A percentile compares a stretch with the other conserved stretches of the same genome.
These are phyloP conservation scores for Zapornia atra DNA, from an alignment of 2,113 vertebrate species.

Conservation along the genomic window DNA sequence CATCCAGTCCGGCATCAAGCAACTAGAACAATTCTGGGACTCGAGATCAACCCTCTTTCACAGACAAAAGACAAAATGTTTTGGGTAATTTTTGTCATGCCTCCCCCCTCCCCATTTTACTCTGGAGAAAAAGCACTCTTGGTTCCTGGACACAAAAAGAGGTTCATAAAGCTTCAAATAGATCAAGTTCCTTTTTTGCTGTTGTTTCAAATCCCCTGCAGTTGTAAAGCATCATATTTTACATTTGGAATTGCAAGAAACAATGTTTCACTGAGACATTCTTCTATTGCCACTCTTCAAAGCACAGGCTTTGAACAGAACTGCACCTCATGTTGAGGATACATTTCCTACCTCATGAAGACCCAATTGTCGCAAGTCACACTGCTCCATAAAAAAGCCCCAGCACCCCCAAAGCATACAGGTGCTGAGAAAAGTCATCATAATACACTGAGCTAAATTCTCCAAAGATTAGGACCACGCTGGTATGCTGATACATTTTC, in stretches of 20 bases:
- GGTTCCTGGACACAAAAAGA: neutral
- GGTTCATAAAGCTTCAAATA: neutral
- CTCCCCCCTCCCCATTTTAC: neutral
- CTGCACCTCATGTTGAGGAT: neutral
- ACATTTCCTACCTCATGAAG: neutral
- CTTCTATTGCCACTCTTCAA: neutral
- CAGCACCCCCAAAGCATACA: fast-evolving
- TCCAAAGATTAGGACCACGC: neutral
- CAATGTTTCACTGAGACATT: neutral
- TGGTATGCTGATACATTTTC: neutral
- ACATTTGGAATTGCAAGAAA: neutral
- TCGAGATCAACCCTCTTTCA: neutral
- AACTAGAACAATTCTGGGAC: neutral
- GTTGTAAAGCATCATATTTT: neutral
- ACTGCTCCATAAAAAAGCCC: neutral
- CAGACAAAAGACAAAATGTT: neutral
- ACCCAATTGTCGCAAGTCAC: neutral
- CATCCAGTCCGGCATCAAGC: neutral
- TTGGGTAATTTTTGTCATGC: neutral
- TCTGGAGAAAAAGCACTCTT: neutral
- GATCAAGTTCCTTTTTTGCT: neutral
- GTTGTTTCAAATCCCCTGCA: neutral
- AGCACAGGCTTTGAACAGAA: neutral
- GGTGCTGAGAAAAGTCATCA: neutral
- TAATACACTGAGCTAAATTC: neutral